Percentiles rank a stretch among this genome's conserved stretches.
These are phyloP conservation scores for Cryptocephalus moraei DNA, from an alignment of 2,888 invertebrate genomes.

Conservation along the genomic window DNA sequence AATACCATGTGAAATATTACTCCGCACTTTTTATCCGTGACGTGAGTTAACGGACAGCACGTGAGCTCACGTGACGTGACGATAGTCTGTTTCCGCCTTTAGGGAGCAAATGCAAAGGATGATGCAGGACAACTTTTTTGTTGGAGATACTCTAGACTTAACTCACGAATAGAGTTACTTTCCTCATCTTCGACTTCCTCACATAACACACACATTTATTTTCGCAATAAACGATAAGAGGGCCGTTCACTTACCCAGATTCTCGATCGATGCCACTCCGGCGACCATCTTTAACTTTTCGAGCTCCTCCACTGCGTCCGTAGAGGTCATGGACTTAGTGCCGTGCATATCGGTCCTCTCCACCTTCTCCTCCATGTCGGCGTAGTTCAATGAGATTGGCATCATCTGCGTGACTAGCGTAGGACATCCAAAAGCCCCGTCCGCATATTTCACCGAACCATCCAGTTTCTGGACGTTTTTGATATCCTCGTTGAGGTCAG, in stretches of 20 bases:
- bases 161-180: too few relatives aligned
- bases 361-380: conserved; percentile 22
- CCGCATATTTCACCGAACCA: conserved; percentile 15
- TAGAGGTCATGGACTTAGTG: conserved; percentile 16
- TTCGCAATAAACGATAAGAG: too few relatives aligned
- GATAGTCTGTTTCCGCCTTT: too few relatives aligned
- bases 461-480: conserved; percentile 12
- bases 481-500: conserved; percentile 21
- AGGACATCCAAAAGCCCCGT: conserved; percentile 12
- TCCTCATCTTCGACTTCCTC: too few relatives aligned
- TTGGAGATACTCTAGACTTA: too few relatives aligned
- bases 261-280: conserved; percentile 23
- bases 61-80: too few relatives aligned
- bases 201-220: too few relatives aligned
- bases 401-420: conserved; percentile 15
- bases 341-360: conserved; percentile 3
- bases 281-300: conserved; percentile 21
- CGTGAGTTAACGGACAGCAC: too few relatives aligned
- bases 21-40: too few relatives aligned
- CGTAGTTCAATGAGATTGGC: conserved; percentile 32
- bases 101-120: too few relatives aligned
- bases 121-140: too few relatives aligned
- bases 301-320: conserved; percentile 18
- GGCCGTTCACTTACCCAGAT: conserved; percentile 13
- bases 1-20: too few relatives aligned